These are phyloP conservation scores for Myopa tessellatipennis DNA, from an alignment of 2,888 invertebrate genomes.

Conservation along the genomic window DNA sequence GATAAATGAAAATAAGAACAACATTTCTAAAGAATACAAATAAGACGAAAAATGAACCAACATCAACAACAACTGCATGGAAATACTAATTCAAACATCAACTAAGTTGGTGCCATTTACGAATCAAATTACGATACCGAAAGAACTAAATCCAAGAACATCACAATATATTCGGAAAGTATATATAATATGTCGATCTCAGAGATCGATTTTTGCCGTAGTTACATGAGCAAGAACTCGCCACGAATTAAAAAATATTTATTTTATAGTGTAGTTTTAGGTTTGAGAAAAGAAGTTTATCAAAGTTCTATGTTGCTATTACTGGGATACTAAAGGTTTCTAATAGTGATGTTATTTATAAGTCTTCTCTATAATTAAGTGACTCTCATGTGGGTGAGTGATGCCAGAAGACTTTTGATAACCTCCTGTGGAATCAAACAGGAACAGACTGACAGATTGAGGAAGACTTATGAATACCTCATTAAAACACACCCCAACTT, in stretches of 20 bases:
- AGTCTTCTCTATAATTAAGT: too few species aligned
- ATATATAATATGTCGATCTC: not conserved
- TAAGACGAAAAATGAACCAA: not conserved
- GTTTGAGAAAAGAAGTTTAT: not conserved
- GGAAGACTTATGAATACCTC: too few species aligned
- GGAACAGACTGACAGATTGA: too few species aligned
- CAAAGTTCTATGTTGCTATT: too few species aligned
- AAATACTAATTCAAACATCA: slow-evolving; percentile 14
- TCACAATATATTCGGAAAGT: not conserved
- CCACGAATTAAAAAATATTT: slow-evolving; percentile 19
- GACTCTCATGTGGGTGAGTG: too few species aligned
- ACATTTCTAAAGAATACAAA: not conserved
- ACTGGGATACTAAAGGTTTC: too few species aligned
- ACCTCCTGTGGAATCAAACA: too few species aligned
- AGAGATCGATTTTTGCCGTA: not conserved
- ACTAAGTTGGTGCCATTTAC: slow-evolving; percentile 18
- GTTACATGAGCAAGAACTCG: not conserved
- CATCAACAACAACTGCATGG: not conserved
- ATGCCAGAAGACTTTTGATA: too few species aligned
- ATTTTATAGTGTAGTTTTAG: slow-evolving; percentile 17
- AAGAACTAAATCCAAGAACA: not conserved
- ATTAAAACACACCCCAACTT: too few species aligned
- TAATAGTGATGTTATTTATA: too few species aligned
- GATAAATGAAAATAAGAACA: slow-evolving; percentile 3
- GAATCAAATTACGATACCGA: not conserved